Evolutionary conservation across 2,888 invertebrate species (phyloP).

Genomic region (Cantharis rufa): DNA sequence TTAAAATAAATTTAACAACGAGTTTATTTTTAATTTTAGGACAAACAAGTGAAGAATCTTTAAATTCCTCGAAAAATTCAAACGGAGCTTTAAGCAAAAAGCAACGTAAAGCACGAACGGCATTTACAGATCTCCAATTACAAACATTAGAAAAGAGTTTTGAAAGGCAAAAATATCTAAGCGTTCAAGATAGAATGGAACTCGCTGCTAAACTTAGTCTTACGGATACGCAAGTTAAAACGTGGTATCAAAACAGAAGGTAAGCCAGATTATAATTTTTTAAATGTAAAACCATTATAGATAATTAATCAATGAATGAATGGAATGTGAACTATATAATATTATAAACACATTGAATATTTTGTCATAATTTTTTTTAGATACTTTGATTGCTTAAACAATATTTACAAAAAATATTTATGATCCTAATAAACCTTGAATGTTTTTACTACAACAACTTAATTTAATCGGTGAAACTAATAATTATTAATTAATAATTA

Average conservation of each 20-base stretch:
- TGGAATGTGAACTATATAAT: no score
- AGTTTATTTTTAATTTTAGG: slow-evolving; percentile 59
- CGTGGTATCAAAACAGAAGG: slow-evolving; percentile 99
- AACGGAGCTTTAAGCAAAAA: slow-evolving; percentile 77
- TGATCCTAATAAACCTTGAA: background rate
- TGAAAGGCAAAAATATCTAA: slow-evolving; percentile 95
- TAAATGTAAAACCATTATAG: background rate
- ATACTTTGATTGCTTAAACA: no score
- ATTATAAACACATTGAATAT: no score
- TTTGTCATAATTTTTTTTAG: background rate
- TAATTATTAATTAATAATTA: background rate
- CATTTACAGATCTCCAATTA: slow-evolving; percentile 98
- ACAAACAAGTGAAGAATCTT: slow-evolving; percentile 82
- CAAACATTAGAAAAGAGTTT: slow-evolving; percentile 96
- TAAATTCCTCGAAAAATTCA: slow-evolving; percentile 63
- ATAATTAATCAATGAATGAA: background rate
- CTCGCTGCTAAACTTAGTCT: slow-evolving; percentile 93
- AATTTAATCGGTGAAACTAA: background rate
- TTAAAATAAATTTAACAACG: background rate
- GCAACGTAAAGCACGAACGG: slow-evolving; percentile 94
- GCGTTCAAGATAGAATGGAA: slow-evolving; percentile 98
- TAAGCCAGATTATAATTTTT: slow-evolving; percentile 55
- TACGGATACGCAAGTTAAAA: slow-evolving; percentile 99
- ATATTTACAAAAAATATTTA: background rate
- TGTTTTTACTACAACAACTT: background rate